Conservation (phyloP, 2,797 vertebrate genomes). For the Danio tinwini region DNA sequence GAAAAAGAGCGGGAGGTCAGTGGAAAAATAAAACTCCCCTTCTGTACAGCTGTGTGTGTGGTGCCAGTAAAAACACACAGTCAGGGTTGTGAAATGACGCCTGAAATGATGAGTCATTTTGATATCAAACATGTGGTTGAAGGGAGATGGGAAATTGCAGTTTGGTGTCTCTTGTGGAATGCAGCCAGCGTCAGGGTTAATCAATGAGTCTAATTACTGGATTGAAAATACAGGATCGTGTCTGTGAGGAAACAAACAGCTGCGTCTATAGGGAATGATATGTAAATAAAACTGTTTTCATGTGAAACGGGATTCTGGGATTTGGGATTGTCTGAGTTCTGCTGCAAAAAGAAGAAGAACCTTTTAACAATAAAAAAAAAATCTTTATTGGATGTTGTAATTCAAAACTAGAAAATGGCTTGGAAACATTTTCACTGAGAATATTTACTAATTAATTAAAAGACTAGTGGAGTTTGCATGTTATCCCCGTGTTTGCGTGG, state of each 20-base stretch:
- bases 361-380: neutral
- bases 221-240: conserved; percentile 45
- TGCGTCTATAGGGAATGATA: neutral
- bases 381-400: neutral
- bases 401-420: neutral
- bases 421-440: too few relatives aligned
- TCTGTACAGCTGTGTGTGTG: conserved; percentile 54
- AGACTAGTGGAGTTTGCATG: too few relatives aligned
- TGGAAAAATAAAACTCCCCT: conserved; percentile 61
- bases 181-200: conserved; percentile 27
- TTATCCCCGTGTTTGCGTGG: too few relatives aligned
- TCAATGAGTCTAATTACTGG: conserved; percentile 50
- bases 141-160: conserved; percentile 7
- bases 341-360: neutral
- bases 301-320: conserved; percentile 13
- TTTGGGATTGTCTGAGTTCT: conserved; percentile 8
- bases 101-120: conserved; percentile 68
- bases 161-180: conserved; percentile 37
- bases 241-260: neutral
- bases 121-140: conserved; percentile 53
- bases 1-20: conserved; percentile 42
- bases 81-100: conserved; percentile 64
- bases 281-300: conserved; percentile 12
- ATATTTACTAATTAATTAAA: too few relatives aligned
- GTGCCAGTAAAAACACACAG: conserved; percentile 55